Evolutionary conservation across 2,797 vertebrate species (phyloP), one percentile per base, ranked within the genome.

Genomic region (Myripristis murdjan): DNA sequence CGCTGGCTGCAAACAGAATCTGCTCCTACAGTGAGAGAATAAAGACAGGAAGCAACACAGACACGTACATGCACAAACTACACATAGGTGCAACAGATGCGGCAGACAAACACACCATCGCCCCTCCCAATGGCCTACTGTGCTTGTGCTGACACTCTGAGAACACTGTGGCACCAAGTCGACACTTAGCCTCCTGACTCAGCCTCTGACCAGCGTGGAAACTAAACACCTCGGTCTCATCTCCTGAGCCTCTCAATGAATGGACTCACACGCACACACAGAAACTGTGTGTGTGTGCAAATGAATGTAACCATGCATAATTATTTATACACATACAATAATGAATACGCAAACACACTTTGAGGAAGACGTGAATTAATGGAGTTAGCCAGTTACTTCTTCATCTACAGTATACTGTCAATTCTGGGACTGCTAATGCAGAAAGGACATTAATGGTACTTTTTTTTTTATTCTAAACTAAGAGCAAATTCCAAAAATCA

Each of bases 161-260:
- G 63, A 86, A 86, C 79, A 90, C 86, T 91, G 87, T 91, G 70
- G 73, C 91, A 88, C 83, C 80, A 33, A 53, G 69, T 73, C 56
- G 82, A 83, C 65, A 93, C 79, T 93, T 88, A 49, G 48, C 73
- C 70, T 73, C 57, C 79, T 84, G 89, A 87, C 89, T 87, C 87
- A 83, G 72, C 63, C 51, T 73, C 67, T n/a, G 24, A 49, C 52
- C 20, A 9, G 53, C 44, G 58, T 82, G 81, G 85, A 89, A 86
- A 82, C 59, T 69, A 80, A 43, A 84, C 83, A 85, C 75, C 73
- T 39, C 70, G 64, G 55, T 83, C 75, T 82, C 78, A 83, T 55
- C 76, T 81, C 79, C 56, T 46, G 64, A 9, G 26, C 64, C 56
- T 75, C 64, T 75, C 59, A 73, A 70, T 60, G 61, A 86, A 79